Evolutionary conservation across 2,888 invertebrate species (phyloP).

Genomic region (Orthosia cruda): DNA sequence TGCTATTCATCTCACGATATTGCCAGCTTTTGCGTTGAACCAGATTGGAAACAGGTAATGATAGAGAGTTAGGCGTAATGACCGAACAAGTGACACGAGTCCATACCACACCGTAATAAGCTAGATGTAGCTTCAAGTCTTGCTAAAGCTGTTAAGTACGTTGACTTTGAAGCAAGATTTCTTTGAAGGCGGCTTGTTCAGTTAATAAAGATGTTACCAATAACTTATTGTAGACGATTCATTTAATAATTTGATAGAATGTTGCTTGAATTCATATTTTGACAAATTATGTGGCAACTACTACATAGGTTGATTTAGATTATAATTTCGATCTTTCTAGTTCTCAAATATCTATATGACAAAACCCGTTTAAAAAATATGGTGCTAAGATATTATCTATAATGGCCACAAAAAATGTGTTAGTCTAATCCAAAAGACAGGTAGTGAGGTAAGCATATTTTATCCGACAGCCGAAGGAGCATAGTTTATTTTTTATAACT

Average conservation of each 20-base stretch:
- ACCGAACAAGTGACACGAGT: conserved; percentile 38
- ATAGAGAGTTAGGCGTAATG: conserved; percentile 56
- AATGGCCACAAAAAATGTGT: background rate
- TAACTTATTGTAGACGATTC: too few relatives aligned
- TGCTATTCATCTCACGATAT: conserved; percentile 36
- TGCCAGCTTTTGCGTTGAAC: conserved; percentile 33
- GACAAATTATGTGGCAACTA: background rate
- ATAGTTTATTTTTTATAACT: background rate
- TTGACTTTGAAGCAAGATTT: background rate
- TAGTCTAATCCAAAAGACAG: background rate
- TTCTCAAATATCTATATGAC: too few relatives aligned
- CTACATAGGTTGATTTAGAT: background rate
- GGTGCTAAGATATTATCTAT: background rate
- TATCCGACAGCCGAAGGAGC: too few relatives aligned
- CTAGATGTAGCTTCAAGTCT: conserved; percentile 4
- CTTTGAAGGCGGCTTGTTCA: background rate
- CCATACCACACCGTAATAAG: conserved; percentile 36
- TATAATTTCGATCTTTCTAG: background rate
- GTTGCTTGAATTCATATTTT: background rate
- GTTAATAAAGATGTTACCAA: background rate
- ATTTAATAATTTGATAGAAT: background rate
- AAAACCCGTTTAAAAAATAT: background rate
- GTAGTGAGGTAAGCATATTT: too few relatives aligned
- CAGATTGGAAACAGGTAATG: conserved; percentile 52
- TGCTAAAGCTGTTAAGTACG: background rate